Conservation (phyloP, 2,113 vertebrate genomes). For the Taxidea taxus region DNA sequence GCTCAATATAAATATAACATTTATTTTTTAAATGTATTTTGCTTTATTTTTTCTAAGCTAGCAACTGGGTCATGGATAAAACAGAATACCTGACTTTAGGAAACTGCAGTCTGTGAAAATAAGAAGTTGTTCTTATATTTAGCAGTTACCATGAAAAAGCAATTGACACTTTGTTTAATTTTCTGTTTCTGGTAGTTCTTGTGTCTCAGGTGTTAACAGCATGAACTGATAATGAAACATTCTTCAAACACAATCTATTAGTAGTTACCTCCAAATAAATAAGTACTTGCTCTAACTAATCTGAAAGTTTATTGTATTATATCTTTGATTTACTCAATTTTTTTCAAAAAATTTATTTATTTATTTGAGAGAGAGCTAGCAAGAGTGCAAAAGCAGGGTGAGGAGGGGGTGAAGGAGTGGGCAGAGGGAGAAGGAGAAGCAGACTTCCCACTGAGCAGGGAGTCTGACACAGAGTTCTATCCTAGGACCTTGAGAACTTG, state of each 20-base stretch:
- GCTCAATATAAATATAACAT: background rate
- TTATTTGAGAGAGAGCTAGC: background rate
- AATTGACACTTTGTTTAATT: background rate
- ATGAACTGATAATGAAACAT: background rate
- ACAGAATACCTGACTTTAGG: background rate
- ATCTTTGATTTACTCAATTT: constrained; percentile 19
- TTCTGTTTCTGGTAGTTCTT: background rate
- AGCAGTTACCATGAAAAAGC: background rate
- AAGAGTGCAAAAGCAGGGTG: background rate
- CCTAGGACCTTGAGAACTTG: background rate
- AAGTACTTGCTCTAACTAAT: background rate
- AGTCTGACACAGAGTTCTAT: background rate
- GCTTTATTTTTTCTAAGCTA: background rate
- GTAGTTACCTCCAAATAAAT: background rate
- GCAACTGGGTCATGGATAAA: background rate
- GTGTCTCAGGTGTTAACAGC: background rate
- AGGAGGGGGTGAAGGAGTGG: background rate
- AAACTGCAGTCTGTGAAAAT: background rate
- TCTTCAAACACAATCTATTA: background rate
- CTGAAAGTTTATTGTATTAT: background rate
- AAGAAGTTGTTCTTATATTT: background rate
- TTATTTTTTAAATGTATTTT: constrained; percentile 6
- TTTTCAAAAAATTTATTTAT: background rate
- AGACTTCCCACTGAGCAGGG: background rate
- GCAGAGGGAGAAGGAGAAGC: background rate